Evolutionary conservation across 2,888 invertebrate genomes (phyloP).

Genomic region (Cinara cedri): DNA sequence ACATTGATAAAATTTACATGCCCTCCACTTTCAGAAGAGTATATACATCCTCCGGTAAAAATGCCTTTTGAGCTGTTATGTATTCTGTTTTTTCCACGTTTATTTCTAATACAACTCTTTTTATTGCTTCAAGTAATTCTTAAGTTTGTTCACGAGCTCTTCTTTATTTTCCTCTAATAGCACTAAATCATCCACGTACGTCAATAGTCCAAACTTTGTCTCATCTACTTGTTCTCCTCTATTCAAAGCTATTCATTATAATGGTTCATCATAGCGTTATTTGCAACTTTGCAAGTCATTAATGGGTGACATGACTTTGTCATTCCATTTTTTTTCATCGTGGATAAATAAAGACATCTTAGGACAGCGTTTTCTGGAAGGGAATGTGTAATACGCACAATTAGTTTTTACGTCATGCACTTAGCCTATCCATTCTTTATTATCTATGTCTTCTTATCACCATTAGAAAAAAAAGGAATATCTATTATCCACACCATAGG

Average conservation of each 20-base stretch:
- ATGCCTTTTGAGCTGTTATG: not conserved
- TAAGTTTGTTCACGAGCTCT: conserved; percentile 26
- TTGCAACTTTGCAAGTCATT: too few species aligned
- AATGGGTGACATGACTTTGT: too few species aligned
- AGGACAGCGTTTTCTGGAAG: too few species aligned
- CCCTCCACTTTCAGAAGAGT: conserved; percentile 21
- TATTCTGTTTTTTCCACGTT: conserved; percentile 11
- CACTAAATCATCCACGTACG: conserved; percentile 2
- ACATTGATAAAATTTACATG: conserved; percentile 30
- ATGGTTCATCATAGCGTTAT: too few species aligned
- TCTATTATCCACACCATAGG: too few species aligned
- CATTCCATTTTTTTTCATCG: too few species aligned
- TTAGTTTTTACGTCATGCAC: too few species aligned
- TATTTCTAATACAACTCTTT: conserved; percentile 16
- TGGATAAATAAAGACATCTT: too few species aligned
- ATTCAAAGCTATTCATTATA: not conserved
- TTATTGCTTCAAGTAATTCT: conserved; percentile 15
- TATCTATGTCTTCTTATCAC: too few species aligned
- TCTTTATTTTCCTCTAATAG: conserved; percentile 26
- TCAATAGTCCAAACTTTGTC: not conserved
- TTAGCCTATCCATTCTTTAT: too few species aligned
- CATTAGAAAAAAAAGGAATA: too few species aligned
- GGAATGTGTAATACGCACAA: too few species aligned
- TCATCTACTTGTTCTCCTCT: not conserved
- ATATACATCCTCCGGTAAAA: conserved; percentile 25